A percentile compares a stretch with the other conserved stretches of the same genome.
These are phyloP conservation scores for Orbicella faveolata DNA, from an alignment of 64 coral and sea anemone species.

Conservation along the genomic window DNA sequence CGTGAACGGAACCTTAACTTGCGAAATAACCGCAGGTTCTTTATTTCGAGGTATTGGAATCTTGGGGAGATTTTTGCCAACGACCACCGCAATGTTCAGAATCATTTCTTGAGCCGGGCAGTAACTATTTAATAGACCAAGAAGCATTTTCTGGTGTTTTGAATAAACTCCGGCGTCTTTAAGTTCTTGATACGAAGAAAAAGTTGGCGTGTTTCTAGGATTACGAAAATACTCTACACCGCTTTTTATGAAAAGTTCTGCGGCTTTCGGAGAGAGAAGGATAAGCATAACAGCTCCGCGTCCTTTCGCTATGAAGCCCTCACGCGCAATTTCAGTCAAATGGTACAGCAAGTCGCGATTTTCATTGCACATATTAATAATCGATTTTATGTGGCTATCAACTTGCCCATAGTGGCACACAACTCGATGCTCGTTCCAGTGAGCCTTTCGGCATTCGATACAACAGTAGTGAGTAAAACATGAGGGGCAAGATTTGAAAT, in stretches of 20 bases:
- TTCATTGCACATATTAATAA: slow-evolving; percentile 66
- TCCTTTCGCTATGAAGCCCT: slow-evolving; percentile 79
- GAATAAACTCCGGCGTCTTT: slow-evolving; percentile 69
- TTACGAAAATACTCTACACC: slow-evolving; percentile 86
- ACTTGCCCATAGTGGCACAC: slow-evolving; percentile 86
- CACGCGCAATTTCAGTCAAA: slow-evolving; percentile 72
- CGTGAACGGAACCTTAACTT: slow-evolving; percentile 73
- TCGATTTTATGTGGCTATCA: slow-evolving; percentile 86
- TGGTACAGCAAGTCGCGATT: slow-evolving; percentile 54
- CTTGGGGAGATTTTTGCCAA: slow-evolving; percentile 70
- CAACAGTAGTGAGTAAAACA: slow-evolving; percentile 99
- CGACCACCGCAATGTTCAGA: slow-evolving; percentile 88
- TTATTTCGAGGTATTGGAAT: slow-evolving; percentile 85
- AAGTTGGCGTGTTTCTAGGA: slow-evolving; percentile 80
- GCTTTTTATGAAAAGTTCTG: slow-evolving; percentile 89
- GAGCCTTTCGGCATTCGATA: slow-evolving; percentile 73
- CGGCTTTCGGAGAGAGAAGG: slow-evolving; percentile 85
- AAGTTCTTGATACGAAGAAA: slow-evolving; percentile 78
- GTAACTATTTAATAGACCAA: slow-evolving; percentile 67
- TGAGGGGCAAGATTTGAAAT: slow-evolving; percentile 89
- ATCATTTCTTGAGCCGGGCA: slow-evolving; percentile 81
- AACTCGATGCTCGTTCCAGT: slow-evolving; percentile 80
- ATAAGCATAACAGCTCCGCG: slow-evolving; percentile 89
- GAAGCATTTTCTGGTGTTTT: slow-evolving; percentile 81
- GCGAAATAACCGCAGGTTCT: slow-evolving; percentile 79